Evolutionary conservation across 2,797 vertebrate species (phyloP).

Genomic region (Trachurus trachurus): DNA sequence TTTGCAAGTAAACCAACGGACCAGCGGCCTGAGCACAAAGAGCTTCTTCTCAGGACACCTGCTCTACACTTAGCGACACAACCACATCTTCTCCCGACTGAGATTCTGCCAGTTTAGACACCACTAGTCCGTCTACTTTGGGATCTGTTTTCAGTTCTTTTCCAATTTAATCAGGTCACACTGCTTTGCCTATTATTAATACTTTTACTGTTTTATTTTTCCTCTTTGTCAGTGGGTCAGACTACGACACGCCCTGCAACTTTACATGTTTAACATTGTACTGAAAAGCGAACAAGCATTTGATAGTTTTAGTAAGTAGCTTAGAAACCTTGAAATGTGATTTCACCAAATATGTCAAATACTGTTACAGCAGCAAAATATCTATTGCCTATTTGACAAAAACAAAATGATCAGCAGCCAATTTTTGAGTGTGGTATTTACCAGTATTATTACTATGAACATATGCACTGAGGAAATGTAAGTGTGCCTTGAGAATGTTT

Average conservation of each 20-base stretch:
- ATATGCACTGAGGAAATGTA: conserved; percentile 25
- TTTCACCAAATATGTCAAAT: conserved; percentile 1
- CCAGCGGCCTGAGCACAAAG: conserved; percentile 5
- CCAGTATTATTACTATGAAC: conserved; percentile 27
- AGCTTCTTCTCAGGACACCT: conserved; percentile 47
- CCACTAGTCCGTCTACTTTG: conserved; percentile 11
- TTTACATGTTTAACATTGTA: not conserved
- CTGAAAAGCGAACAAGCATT: conserved; percentile 9
- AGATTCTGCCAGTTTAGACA: not conserved
- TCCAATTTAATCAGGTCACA: conserved; percentile 2
- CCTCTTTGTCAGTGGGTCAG: not conserved
- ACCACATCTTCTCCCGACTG: not conserved
- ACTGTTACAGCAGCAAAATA: conserved; percentile 54
- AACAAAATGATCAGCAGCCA: not conserved
- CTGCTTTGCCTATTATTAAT: not conserved
- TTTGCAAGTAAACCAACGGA: conserved; percentile 16
- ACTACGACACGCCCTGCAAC: not conserved
- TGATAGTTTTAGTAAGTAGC: not conserved
- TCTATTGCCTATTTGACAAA: not conserved
- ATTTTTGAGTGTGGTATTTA: not conserved
- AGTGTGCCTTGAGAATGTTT: conserved; percentile 1
- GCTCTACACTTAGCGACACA: conserved; percentile 32
- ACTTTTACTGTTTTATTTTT: not conserved
- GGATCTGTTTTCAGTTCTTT: not conserved
- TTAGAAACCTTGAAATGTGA: not conserved